A percentile compares a stretch with the other conserved stretches of the same genome.
Evolutionary conservation across 2,113 vertebrate genomes (phyloP).

Genomic region (Alces alces): DNA sequence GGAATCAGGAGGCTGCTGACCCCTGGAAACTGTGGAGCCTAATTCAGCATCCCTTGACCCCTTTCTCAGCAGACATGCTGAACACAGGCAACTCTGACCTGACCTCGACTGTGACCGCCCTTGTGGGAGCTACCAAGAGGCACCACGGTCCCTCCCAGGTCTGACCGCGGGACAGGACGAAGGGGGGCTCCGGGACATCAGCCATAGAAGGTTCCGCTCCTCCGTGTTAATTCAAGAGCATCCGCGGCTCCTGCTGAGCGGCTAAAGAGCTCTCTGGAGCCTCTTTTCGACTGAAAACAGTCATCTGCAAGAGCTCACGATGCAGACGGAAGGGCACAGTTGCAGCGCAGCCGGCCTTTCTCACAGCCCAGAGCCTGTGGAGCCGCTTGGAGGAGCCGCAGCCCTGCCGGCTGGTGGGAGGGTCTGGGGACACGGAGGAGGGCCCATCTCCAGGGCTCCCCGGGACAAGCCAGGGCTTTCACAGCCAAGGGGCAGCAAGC

Average conservation of each 20-base stretch:
- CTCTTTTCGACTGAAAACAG: conserved; percentile 38
- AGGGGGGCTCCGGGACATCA: not conserved
- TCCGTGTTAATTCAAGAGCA: conserved; percentile 10
- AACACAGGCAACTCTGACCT: not conserved
- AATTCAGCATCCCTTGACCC: not conserved
- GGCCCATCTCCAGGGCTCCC: not conserved
- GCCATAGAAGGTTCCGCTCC: not conserved
- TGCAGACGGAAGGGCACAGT: not conserved
- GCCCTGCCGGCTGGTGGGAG: not conserved
- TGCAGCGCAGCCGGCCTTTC: not conserved
- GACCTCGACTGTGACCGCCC: not conserved
- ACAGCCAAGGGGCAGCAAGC: not conserved
- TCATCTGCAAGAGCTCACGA: not conserved
- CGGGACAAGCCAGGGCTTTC: not conserved
- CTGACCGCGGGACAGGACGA: not conserved
- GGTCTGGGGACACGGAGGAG: not conserved
- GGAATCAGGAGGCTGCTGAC: not conserved
- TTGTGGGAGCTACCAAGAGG: not conserved
- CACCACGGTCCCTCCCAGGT: not conserved
- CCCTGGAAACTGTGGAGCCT: not conserved
- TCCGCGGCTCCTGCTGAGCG: not conserved
- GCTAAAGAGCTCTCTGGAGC: not conserved
- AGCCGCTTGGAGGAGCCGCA: not conserved
- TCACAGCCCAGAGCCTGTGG: not conserved
- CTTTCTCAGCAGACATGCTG: not conserved